Conservation (phyloP, 2,888 invertebrate species). For the Charanyca ferruginea region DNA sequence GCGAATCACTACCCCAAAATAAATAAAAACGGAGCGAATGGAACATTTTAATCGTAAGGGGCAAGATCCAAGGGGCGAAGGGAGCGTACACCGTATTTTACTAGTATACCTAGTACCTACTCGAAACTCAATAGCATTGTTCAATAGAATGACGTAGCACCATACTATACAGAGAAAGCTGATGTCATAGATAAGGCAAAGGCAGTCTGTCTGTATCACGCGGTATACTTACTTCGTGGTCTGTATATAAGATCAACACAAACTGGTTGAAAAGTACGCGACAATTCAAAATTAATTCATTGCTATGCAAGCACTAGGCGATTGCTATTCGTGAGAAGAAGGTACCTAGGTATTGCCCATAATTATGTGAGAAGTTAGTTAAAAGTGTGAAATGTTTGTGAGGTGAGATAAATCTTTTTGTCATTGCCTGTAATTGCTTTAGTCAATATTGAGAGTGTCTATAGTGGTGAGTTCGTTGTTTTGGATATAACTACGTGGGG, state of each 20-base stretch:
- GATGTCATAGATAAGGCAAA: constrained; percentile 42
- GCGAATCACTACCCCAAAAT: too few species aligned
- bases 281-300: not conserved
- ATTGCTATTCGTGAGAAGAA: not conserved
- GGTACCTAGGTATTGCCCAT: not conserved
- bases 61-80: too few species aligned
- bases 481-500: too few species aligned
- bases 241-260: constrained; percentile 3
- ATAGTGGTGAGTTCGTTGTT: too few species aligned
- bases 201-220: constrained; percentile 31
- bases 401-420: too few species aligned
- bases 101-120: too few species aligned
- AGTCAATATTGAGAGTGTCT: too few species aligned
- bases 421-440: too few species aligned
- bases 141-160: constrained; percentile 31
- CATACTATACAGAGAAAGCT: constrained; percentile 32
- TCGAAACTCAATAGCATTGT: constrained; percentile 43
- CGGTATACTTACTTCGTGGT: too few species aligned
- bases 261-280: not conserved
- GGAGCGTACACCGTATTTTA: too few species aligned
- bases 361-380: not conserved
- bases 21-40: too few species aligned
- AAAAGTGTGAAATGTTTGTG: not conserved
- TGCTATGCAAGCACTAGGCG: not conserved
- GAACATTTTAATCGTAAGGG: too few species aligned